These are phyloP conservation scores for Biston betularia DNA, from an alignment of 2,888 invertebrate genomes.

Conservation along the genomic window DNA sequence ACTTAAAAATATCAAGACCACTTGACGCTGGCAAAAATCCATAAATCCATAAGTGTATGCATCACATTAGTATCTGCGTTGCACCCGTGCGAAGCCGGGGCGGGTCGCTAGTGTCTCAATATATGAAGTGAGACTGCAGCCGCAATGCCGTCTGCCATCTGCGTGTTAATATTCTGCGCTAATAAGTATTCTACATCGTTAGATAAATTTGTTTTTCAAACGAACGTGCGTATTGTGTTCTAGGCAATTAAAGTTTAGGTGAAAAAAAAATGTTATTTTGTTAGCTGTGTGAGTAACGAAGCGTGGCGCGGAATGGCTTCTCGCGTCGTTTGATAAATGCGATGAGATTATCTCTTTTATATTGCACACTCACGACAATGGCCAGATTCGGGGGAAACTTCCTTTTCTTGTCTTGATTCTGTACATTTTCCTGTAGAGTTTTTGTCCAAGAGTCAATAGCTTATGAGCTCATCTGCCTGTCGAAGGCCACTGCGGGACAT, in stretches of 20 bases:
- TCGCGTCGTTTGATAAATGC: neutral
- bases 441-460: too few species aligned
- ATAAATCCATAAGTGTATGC: too few species aligned
- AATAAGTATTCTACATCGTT: slow-evolving; percentile 20
- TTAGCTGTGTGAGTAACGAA: slow-evolving; percentile 30
- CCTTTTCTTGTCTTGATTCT: neutral
- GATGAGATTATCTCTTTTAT: neutral
- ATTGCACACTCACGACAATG: neutral
- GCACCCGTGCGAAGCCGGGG: too few species aligned
- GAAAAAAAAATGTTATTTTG: slow-evolving; percentile 25
- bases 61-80: too few species aligned
- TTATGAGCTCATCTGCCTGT: too few species aligned
- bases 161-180: neutral
- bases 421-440: too few species aligned
- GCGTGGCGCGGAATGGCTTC: slow-evolving; percentile 28
- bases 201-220: slow-evolving; percentile 35
- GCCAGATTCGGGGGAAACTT: neutral
- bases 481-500: too few species aligned
- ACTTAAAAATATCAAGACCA: too few species aligned
- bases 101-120: too few species aligned
- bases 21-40: too few species aligned
- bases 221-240: slow-evolving; percentile 36
- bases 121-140: too few species aligned
- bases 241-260: slow-evolving; percentile 33
- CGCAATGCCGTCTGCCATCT: too few species aligned